Percentiles rank a stretch among this genome's conserved stretches.
phyloP scores from a whole-genome alignment of 2,113 vertebrate genomes.

The Chrysochloris asiatica region DNA sequence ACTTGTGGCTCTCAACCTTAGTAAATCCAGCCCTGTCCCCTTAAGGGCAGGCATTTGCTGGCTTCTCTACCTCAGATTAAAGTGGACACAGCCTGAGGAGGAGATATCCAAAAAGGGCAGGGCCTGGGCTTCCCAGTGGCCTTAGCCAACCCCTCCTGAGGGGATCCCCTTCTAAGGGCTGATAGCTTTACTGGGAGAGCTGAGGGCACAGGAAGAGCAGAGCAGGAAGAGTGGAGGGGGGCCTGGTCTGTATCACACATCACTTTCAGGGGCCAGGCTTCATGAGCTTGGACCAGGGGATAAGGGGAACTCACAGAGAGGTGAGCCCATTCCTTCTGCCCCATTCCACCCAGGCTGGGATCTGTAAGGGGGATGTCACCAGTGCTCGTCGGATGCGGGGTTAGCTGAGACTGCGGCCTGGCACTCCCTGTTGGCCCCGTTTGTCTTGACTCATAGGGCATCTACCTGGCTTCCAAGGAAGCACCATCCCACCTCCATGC shows the following conservation, averaged over 20 bases:
- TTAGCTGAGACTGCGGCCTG: not conserved
- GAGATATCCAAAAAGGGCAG: conserved; percentile 17
- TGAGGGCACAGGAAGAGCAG: not conserved
- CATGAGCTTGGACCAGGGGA: not conserved
- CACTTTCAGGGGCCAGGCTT: not conserved
- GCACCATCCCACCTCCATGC: not conserved
- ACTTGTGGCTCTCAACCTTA: conserved; percentile 64
- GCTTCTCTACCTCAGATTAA: conserved; percentile 52
- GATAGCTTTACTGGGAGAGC: not conserved
- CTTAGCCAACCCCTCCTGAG: conserved; percentile 51
- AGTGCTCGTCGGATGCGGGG: accelerated
- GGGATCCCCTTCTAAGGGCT: conserved; percentile 64
- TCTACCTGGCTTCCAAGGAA: not conserved
- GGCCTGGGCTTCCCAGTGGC: conserved; percentile 31
- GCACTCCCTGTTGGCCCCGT: not conserved
- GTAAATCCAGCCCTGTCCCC: conserved; percentile 58
- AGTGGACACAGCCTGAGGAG: conserved; percentile 13
- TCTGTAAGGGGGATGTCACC: not conserved
- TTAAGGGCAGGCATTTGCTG: conserved; percentile 61
- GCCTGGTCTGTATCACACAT: not conserved
- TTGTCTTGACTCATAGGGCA: not conserved
- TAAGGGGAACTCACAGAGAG: not conserved
- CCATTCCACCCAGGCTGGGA: not conserved
- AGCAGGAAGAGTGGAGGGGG: not conserved
- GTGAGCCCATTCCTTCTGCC: not conserved